phyloP scores from a whole-genome alignment of 2,113 vertebrate genomes.

The Corydoras sp. region DNA sequence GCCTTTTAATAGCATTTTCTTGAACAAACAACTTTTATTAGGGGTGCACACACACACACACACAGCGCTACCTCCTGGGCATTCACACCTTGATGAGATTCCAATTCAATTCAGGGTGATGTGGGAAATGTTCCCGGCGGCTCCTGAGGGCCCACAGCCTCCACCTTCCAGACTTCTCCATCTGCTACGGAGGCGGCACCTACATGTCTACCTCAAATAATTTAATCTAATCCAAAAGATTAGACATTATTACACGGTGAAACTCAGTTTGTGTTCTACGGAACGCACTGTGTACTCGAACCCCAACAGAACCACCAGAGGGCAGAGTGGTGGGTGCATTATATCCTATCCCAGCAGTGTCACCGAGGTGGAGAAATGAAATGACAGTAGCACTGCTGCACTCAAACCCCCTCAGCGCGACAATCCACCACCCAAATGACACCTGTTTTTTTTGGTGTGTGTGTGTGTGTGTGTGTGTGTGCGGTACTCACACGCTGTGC shows the following conservation, averaged over 20 bases:
- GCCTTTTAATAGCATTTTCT: too few relatives aligned
- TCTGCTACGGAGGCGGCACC: not conserved
- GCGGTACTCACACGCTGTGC: constrained; percentile 84
- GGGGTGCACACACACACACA: constrained; percentile 39
- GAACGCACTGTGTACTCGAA: not conserved
- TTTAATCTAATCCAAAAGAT: too few relatives aligned
- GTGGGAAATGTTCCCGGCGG: constrained; percentile 65
- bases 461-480: not conserved
- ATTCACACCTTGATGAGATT: constrained; percentile 57
- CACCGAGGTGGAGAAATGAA: too few relatives aligned
- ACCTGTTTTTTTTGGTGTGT: not conserved
- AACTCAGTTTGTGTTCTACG: not conserved
- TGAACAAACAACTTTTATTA: too few relatives aligned
- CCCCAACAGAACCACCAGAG: too few relatives aligned
- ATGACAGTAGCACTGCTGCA: too few relatives aligned
- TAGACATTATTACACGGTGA: too few relatives aligned
- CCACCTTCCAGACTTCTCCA: constrained; percentile 50
- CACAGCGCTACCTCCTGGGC: constrained; percentile 45
- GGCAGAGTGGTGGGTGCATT: too few relatives aligned
- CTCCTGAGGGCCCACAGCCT: constrained; percentile 48
- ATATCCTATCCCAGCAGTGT: too few relatives aligned
- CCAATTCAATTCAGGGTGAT: constrained; percentile 71
- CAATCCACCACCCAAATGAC: too few relatives aligned
- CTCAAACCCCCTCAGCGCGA: too few relatives aligned
- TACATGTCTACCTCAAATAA: too few relatives aligned